Evolutionary conservation across 2,888 invertebrate genomes (phyloP).

Genomic region (Schizaphis graminum): DNA sequence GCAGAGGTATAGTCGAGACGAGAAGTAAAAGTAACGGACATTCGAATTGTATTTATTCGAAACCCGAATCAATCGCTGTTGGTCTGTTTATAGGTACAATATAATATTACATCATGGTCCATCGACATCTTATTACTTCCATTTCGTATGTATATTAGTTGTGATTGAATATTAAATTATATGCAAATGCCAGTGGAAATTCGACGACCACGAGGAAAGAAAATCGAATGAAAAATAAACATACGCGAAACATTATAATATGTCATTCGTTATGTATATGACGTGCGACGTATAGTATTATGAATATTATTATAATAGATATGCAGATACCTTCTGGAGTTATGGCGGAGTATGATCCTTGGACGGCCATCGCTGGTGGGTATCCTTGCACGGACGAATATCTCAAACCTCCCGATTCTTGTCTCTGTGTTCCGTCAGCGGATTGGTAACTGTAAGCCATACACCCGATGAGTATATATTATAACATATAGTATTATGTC

Average conservation of each 20-base stretch:
- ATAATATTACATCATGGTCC: not conserved
- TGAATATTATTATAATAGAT: not conserved
- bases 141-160: not conserved
- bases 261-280: no score
- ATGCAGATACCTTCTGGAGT: conserved; percentile 74
- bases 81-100: not conserved
- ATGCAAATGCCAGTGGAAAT: not conserved
- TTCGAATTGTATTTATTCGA: conserved; percentile 13
- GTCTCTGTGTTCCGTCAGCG: conserved; percentile 69
- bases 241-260: no score
- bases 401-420: conserved; percentile 65
- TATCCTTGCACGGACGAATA: conserved; percentile 74
- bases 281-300: not conserved
- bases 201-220: not conserved
- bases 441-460: conserved; percentile 69
- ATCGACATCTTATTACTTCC: not conserved
- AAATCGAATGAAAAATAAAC: not conserved
- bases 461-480: not conserved
- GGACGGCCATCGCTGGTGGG: conserved; percentile 71
- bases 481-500: not conserved
- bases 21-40: conserved; percentile 35
- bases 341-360: conserved; percentile 75
- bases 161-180: not conserved
- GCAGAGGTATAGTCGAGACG: not conserved
- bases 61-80: not conserved